Conservation (phyloP, 2,797 vertebrate genomes). For the Amblyraja radiata region DNA sequence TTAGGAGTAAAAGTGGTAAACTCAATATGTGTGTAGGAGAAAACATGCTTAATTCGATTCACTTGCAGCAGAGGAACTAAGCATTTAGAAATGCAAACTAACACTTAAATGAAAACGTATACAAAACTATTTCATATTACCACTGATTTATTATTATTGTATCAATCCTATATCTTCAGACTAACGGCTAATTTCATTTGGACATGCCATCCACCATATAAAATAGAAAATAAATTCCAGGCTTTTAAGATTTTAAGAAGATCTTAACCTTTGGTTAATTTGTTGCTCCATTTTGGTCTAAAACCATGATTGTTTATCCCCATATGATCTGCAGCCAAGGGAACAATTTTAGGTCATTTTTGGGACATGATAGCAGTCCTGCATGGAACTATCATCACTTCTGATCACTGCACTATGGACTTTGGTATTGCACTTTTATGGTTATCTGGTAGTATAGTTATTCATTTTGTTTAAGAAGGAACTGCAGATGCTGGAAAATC, state of each 20-base stretch:
- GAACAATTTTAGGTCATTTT: too few species aligned
- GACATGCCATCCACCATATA: neutral
- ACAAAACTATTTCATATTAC: neutral
- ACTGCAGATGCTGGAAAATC: too few species aligned
- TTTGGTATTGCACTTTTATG: too few species aligned
- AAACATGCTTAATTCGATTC: neutral
- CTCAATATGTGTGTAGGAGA: neutral
- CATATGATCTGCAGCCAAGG: too few species aligned
- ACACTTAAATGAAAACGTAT: neutral
- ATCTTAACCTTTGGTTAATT: neutral
- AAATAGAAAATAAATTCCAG: conserved; percentile 7
- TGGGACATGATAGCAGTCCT: too few species aligned
- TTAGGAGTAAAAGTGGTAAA: neutral
- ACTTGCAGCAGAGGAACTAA: neutral
- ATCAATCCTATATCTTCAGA: neutral
- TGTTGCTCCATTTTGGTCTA: neutral
- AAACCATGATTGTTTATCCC: neutral
- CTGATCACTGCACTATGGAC: too few species aligned
- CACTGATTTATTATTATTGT: neutral
- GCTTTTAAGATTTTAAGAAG: neutral
- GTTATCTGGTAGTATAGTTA: too few species aligned
- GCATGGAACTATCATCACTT: too few species aligned
- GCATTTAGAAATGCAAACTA: neutral
- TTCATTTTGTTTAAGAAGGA: too few species aligned
- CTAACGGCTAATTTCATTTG: neutral